A percentile compares a stretch with the other conserved stretches of the same genome.
These are phyloP conservation scores for Rhingia rostrata DNA, from an alignment of 2,888 invertebrate species.

Conservation along the genomic window DNA sequence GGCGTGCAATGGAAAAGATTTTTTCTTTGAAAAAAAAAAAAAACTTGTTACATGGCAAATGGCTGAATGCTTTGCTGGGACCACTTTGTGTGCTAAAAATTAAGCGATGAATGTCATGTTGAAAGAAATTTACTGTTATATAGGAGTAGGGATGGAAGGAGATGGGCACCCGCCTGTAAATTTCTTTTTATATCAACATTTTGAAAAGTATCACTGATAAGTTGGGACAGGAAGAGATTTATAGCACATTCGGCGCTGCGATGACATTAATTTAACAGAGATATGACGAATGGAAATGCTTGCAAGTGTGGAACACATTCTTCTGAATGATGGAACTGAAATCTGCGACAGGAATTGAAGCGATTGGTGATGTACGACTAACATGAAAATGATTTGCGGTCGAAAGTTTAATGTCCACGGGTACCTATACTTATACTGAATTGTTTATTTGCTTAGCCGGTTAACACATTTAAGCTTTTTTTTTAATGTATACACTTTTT, in stretches of 20 bases:
- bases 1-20: conserved; percentile 60
- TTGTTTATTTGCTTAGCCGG: too few relatives aligned
- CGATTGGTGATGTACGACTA: too few relatives aligned
- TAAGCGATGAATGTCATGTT: conserved; percentile 69
- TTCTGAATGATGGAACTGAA: conserved; percentile 2
- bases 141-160: background rate
- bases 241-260: conserved; percentile 38
- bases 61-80: background rate
- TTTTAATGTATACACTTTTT: too few relatives aligned
- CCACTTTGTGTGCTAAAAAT: conserved; percentile 45
- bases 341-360: conserved; percentile 1
- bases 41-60: background rate
- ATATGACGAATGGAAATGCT: conserved; percentile 54
- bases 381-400: too few relatives aligned
- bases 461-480: too few relatives aligned
- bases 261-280: conserved; percentile 48
- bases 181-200: conserved; percentile 1
- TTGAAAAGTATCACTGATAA: conserved; percentile 40
- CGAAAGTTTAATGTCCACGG: too few relatives aligned
- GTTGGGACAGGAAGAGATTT: conserved; percentile 51
- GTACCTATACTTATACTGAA: too few relatives aligned
- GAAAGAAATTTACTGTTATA: conserved; percentile 63
- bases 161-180: conserved; percentile 1
- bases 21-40: background rate
- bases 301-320: conserved; percentile 27